Conservation (phyloP, 2,113 vertebrate genomes). For the Chamaea fasciata region DNA sequence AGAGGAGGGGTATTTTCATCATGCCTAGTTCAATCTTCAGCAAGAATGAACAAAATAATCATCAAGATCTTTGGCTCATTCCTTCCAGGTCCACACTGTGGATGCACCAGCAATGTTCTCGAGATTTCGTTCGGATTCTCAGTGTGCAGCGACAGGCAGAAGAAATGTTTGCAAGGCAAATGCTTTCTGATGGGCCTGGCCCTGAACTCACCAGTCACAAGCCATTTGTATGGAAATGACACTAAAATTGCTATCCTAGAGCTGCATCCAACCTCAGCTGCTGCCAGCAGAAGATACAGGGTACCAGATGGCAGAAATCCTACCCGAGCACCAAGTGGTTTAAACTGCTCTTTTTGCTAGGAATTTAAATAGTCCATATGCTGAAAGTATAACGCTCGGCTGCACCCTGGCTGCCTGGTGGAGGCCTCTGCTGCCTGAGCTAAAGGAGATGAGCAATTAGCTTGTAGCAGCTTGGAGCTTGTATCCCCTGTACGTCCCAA, state of each 20-base stretch:
- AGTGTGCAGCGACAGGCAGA: not conserved
- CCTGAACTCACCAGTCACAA: not conserved
- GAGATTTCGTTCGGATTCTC: not conserved
- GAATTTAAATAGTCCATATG: slow-evolving; percentile 40
- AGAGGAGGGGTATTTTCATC: not conserved
- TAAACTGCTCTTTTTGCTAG: slow-evolving; percentile 41
- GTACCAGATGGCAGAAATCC: slow-evolving; percentile 51
- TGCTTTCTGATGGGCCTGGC: not conserved
- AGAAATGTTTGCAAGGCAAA: not conserved
- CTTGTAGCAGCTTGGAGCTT: not conserved
- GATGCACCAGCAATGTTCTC: not conserved
- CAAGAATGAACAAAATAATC: not conserved
- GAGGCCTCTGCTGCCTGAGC: not conserved
- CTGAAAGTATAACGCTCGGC: not conserved
- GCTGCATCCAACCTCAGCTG: not conserved
- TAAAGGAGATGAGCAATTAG: not conserved
- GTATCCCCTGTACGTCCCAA: not conserved
- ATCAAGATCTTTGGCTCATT: not conserved
- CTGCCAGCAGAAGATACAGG: slow-evolving; percentile 12
- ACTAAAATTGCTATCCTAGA: not conserved
- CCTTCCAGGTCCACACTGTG: not conserved
- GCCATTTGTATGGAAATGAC: slow-evolving; percentile 38
- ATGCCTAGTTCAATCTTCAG: not conserved
- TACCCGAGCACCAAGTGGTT: not conserved
- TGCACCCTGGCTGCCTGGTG: slow-evolving; percentile 8